Conservation (phyloP, 2,888 invertebrate species). For the Pegoplata infirma region DNA sequence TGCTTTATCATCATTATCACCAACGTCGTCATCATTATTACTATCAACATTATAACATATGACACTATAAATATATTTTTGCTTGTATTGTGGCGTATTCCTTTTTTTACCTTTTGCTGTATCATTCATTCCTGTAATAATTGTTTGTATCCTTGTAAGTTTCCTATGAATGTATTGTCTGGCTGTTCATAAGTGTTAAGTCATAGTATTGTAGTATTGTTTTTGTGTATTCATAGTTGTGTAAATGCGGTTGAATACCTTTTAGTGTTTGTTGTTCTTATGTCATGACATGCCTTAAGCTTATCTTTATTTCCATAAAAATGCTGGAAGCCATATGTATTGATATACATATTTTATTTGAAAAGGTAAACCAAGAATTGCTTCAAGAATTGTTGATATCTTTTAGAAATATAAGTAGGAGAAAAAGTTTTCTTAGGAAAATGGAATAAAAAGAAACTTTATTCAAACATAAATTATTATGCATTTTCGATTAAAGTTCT, state of each 20-base stretch:
- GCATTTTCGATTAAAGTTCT: no score
- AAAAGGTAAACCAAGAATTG: no score
- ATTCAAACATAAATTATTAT: no score
- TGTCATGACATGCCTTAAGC: not conserved
- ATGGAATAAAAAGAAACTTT: no score
- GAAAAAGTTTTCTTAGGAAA: no score
- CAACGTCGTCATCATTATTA: not conserved
- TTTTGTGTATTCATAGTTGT: not conserved
- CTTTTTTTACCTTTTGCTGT: constrained; percentile 5
- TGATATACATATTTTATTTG: not conserved
- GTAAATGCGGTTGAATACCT: constrained; percentile 22
- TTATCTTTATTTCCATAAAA: not conserved
- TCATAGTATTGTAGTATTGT: not conserved
- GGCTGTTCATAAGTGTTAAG: constrained; percentile 15
- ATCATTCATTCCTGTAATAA: constrained; percentile 39
- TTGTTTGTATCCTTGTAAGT: constrained; percentile 39
- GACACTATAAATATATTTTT: not conserved
- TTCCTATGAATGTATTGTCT: constrained; percentile 19
- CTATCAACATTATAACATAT: not conserved
- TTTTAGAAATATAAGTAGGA: no score
- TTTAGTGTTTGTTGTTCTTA: constrained; percentile 13
- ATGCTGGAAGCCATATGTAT: not conserved
- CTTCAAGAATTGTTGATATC: no score
- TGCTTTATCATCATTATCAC: not conserved
- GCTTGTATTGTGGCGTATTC: constrained; percentile 6